Base-by-base conservation (phyloP, 2,113 vertebrate species). In the Campylomormyrus numenius region DNA sequence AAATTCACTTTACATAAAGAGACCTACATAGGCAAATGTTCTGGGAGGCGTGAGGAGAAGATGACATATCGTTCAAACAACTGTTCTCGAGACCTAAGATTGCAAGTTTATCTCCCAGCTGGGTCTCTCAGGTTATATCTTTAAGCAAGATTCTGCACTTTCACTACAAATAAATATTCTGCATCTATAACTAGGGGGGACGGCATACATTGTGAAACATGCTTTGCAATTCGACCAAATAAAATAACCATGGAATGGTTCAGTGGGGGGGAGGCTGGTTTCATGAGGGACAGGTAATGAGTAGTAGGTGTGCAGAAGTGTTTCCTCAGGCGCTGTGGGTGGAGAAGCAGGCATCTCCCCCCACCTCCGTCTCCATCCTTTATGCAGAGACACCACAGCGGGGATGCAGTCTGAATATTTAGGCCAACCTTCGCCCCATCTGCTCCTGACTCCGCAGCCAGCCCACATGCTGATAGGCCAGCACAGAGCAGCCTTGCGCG, bases 381-480 rank as follows among this genome's bases (percentile, higher is more conserved):
- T 84, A 52, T 80, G 66, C 89, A 17, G 88, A 88, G 80, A 90
- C 89, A 62, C 83, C 84, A 62, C 58, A 89, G 88, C 85, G 70
- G 87, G 27, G 84, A 91, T 92, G 21, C 90, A 91, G 90, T 89
- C 91, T 91, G 84, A 84, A 91, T 88, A 24, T 89, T 52, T 89
- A 62, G 88, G 45, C 58, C 62, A 19, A 80, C 58, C 85, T 77
- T 89, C 9, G 87, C 45, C 70, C 85, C 66, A 24, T 9, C 49
- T 17, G 86, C 52, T 50, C 10, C 56, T 62, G 19, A 39, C 77
- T 88, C 31, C 9, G 3, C 52, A 62, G 85, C 24, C 89, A 88
- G 53, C 86, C 48, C 62, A 83, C 46, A 48, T 45, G 62, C 50
- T 52, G 83, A 74, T 74, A 50, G 10, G 11, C 19, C 56, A 5